phyloP scores from a whole-genome alignment of 2,113 vertebrate species.

The Apeltes quadracus region DNA sequence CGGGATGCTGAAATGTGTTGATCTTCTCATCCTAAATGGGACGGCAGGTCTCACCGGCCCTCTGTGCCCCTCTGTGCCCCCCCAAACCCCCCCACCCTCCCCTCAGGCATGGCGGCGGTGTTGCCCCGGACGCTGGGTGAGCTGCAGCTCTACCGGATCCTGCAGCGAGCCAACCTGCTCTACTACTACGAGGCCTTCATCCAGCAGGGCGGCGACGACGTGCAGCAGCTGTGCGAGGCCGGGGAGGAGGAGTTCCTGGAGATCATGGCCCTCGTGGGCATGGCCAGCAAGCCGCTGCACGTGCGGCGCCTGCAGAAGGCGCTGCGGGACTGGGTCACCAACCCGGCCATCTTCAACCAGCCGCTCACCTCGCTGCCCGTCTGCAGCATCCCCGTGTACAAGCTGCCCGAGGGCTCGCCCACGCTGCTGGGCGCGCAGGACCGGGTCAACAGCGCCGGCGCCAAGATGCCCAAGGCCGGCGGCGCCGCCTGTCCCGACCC shows the following conservation, averaged over 20 bases:
- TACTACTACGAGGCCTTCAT: constrained; percentile 99
- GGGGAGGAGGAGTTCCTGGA: constrained; percentile 98
- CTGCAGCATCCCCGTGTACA: constrained; percentile 98
- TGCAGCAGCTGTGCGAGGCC: constrained; percentile 98
- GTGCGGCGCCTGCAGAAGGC: constrained; percentile 96
- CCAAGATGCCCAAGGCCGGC: constrained; percentile 88
- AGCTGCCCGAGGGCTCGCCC: constrained; percentile 91
- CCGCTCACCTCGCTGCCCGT: constrained; percentile 94
- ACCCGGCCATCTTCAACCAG: constrained; percentile 96
- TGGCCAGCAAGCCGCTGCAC: constrained; percentile 98
- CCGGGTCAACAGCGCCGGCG: constrained; percentile 78
- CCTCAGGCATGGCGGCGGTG: constrained; percentile 90
- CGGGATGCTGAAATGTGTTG: too few relatives aligned
- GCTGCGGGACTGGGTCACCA: constrained; percentile 97
- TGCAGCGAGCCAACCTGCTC: constrained; percentile 94
- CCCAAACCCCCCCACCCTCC: neutral
- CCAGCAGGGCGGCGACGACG: constrained; percentile 97
- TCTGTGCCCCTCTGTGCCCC: too few relatives aligned
- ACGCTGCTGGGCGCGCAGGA: constrained; percentile 69
- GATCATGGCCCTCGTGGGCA: constrained; percentile 98
- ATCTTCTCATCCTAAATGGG: too few relatives aligned
- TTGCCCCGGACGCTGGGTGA: constrained; percentile 97
- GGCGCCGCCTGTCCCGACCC: constrained; percentile 85
- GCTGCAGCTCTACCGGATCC: constrained; percentile 95
- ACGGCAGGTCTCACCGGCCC: too few relatives aligned